Evolutionary conservation across 2,888 invertebrate species (phyloP), one percentile per base, ranked within the genome.

Genomic region (Creontiades dilutus): DNA sequence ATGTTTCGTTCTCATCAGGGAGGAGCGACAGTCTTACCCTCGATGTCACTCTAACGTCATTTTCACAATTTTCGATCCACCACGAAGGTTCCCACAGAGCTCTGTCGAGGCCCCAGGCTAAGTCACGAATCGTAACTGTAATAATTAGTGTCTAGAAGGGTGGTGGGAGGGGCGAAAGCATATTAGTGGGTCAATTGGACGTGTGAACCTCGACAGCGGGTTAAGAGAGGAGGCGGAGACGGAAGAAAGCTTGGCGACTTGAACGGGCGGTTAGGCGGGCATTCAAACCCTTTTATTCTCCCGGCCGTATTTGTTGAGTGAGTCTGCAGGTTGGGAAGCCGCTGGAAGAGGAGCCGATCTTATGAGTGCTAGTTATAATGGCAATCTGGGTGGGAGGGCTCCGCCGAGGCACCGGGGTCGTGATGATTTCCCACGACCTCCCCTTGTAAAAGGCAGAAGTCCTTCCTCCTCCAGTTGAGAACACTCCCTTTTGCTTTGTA

Each of bases 141-240:
- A 80, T 80, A 68, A 68, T 68, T 68, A 23, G 68, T 19, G 23
- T 80, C 28, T 37, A 0, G 28, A 28, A 14, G 28, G 19, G n/a
- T 1, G 12, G 78, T 2, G 28, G 19, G n/a, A 14, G 12, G 78
- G 28, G 78, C 16, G 46, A 80, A 80, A 80, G 37, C 46, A 47
- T 80, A 82, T 82, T 82, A 82, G 52, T 82, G 82, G 82, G 82
- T 82, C 82, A 82, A 82, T 82, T 82, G 82, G 82, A 82, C 82
- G 82, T 82, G 82, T 82, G 82, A 82, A 82, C 82, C 82, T 47
- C 78, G 78, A 80, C 46, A 80, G 19, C 37, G 78, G 47, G 46
- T 47, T 47, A 80, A 46, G 47, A n/a, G 78, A 47, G 16, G 46
- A 12, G 46, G 37, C 28, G 78, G 78, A 19, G 9, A 14, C n/a